Evolutionary conservation across 2,888 invertebrate genomes (phyloP).

Genomic region (Serripes groenlandicus): DNA sequence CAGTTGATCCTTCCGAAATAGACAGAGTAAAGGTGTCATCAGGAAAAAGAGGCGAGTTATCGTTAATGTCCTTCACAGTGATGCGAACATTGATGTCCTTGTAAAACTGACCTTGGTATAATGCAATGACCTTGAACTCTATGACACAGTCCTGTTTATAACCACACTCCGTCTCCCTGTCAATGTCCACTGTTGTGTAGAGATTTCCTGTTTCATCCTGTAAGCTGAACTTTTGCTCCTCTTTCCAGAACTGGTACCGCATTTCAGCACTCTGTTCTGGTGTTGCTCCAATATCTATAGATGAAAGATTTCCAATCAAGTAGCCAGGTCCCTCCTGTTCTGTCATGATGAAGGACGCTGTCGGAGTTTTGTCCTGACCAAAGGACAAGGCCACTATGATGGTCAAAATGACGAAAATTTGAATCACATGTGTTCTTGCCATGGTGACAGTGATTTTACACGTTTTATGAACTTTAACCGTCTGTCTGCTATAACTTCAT

Average conservation of each 20-base stretch:
- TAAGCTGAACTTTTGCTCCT: conserved; percentile 49
- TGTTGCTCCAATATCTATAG: conserved; percentile 36
- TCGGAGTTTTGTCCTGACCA: conserved; percentile 39
- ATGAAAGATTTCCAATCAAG: conserved; percentile 45
- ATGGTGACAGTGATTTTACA: too few relatives aligned
- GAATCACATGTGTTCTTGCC: conserved; percentile 24
- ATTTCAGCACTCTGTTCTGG: conserved; percentile 23
- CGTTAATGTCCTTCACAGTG: conserved; percentile 72
- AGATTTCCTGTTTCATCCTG: conserved; percentile 48
- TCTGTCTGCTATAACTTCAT: conserved; percentile 1
- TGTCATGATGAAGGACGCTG: conserved; percentile 49
- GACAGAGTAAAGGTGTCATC: conserved; percentile 26
- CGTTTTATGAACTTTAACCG: too few relatives aligned
- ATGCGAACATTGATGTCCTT: conserved; percentile 68
- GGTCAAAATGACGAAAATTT: conserved; percentile 40
- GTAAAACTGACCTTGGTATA: conserved; percentile 37
- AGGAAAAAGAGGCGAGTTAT: conserved; percentile 72
- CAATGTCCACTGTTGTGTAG: conserved; percentile 55
- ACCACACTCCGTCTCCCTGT: conserved; percentile 58
- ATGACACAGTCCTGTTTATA: conserved; percentile 46
- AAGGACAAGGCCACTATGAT: conserved; percentile 27
- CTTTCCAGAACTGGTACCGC: conserved; percentile 32
- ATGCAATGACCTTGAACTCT: conserved; percentile 46
- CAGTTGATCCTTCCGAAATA: conserved; percentile 52
- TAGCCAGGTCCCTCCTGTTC: conserved; percentile 38